These are phyloP conservation scores for Osedax fenrisi DNA, from an alignment of 2,888 invertebrate genomes.

Conservation along the genomic window DNA sequence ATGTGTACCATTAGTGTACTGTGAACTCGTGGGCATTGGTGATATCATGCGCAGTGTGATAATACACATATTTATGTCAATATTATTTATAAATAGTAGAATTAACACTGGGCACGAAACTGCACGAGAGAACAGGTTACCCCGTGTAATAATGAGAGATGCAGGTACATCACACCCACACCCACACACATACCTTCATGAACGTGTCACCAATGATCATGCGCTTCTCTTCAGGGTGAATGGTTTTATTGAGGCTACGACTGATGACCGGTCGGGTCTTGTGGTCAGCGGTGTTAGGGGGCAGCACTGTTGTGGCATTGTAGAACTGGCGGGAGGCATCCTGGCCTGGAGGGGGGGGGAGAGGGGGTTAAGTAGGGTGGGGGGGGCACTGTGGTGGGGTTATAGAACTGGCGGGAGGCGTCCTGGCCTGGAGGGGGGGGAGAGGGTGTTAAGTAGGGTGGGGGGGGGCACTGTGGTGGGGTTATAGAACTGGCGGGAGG, in stretches of 20 bases:
- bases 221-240: slow-evolving; percentile 86
- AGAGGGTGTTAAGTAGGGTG: slow-evolving; percentile 56
- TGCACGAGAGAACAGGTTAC: no score
- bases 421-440: slow-evolving; percentile 51
- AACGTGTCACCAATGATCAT: slow-evolving; percentile 98
- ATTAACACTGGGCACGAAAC: no score
- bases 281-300: not conserved
- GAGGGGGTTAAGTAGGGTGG: slow-evolving; percentile 52
- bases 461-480: slow-evolving; percentile 57
- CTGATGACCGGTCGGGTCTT: slow-evolving; percentile 19
- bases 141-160: no score
- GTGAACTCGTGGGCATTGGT: no score
- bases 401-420: slow-evolving; percentile 55
- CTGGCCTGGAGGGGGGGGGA: slow-evolving; percentile 48
- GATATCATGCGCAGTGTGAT: no score
- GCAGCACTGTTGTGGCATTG: slow-evolving; percentile 59
- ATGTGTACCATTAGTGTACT: no score
- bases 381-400: slow-evolving; percentile 59
- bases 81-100: no score
- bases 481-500: slow-evolving; percentile 54
- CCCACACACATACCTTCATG: slow-evolving; percentile 65
- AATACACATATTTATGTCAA: no score
- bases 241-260: slow-evolving; percentile 53
- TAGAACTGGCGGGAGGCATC: slow-evolving; percentile 55
- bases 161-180: no score